Evolutionary conservation across 2,113 vertebrate genomes (phyloP).

Genomic region (Sturnira hondurensis): DNA sequence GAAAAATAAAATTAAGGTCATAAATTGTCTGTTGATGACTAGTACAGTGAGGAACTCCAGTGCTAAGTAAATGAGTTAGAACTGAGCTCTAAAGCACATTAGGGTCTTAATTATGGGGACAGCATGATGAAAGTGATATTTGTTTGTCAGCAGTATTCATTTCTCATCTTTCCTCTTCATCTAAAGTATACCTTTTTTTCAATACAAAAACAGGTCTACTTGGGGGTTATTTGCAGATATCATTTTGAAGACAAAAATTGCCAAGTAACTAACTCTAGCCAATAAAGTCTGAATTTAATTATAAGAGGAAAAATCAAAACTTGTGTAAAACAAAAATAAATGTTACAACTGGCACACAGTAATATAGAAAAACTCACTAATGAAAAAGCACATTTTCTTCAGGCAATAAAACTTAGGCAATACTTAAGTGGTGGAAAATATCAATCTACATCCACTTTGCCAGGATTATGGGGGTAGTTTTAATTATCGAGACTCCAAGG

Average conservation of each 20-base stretch:
- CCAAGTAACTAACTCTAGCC: slow-evolving; percentile 34
- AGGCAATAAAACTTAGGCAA: slow-evolving; percentile 61
- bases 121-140: neutral
- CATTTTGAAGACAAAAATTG: slow-evolving; percentile 36
- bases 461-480: slow-evolving; percentile 60
- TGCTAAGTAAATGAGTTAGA: neutral
- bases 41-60: neutral
- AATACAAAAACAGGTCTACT: neutral
- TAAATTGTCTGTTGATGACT: neutral
- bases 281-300: slow-evolving; percentile 64
- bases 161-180: neutral
- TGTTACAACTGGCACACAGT: slow-evolving; percentile 63
- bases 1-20: neutral
- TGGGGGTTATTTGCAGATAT: slow-evolving; percentile 33
- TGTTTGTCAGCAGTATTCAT: neutral
- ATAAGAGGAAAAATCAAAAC: slow-evolving; percentile 59
- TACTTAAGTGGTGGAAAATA: slow-evolving; percentile 65
- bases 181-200: neutral
- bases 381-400: slow-evolving; percentile 59
- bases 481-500: slow-evolving; percentile 70
- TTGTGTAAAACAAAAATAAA: slow-evolving; percentile 67
- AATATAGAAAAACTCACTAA: slow-evolving; percentile 57
- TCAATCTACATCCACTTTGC: slow-evolving; percentile 44
- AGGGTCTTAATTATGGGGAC: neutral
- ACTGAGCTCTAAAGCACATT: neutral